Conservation (phyloP, 92 coral and sea anemone genomes). For the Pocillopora meandrina region DNA sequence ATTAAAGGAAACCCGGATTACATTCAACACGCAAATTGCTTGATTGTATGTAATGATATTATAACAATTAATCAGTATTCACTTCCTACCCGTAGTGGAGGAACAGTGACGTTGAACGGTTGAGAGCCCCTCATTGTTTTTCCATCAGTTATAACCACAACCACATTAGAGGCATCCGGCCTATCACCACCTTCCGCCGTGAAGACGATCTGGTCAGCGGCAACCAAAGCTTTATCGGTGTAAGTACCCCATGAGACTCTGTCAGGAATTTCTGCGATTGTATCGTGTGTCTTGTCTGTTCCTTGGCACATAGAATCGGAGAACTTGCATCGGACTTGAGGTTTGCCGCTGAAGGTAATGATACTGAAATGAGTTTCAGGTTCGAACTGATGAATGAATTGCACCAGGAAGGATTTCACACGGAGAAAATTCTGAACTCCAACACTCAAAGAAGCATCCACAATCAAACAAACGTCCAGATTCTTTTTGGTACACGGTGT, state of each 20-base stretch:
- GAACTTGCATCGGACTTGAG: conserved; percentile 45
- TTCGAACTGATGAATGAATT: conserved; percentile 44
- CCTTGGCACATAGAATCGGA: conserved; percentile 11
- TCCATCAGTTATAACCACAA: conserved; percentile 68
- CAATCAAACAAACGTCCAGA: conserved; percentile 62
- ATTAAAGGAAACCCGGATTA: no score
- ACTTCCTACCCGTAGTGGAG: conserved; percentile 43
- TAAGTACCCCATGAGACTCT: conserved; percentile 38
- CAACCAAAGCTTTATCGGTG: conserved; percentile 59
- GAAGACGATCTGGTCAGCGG: conserved; percentile 37
- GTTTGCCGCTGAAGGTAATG: conserved; percentile 36
- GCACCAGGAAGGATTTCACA: conserved; percentile 52
- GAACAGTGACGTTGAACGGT: conserved; percentile 41
- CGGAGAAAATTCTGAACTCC: conserved; percentile 39
- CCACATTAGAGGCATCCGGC: conserved; percentile 48
- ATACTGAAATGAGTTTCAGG: conserved; percentile 56
- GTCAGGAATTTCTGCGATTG: conserved; percentile 20
- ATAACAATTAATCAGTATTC: neutral
- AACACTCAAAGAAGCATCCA: conserved; percentile 62
- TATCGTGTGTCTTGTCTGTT: conserved; percentile 7
- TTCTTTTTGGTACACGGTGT: conserved; percentile 9
- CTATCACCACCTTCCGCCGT: conserved; percentile 47
- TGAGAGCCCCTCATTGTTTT: conserved; percentile 40
- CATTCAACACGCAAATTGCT: no score
- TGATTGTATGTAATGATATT: no score